These are phyloP conservation scores for Amiota mariae DNA, from an alignment of 2,888 invertebrate species.

Conservation along the genomic window DNA sequence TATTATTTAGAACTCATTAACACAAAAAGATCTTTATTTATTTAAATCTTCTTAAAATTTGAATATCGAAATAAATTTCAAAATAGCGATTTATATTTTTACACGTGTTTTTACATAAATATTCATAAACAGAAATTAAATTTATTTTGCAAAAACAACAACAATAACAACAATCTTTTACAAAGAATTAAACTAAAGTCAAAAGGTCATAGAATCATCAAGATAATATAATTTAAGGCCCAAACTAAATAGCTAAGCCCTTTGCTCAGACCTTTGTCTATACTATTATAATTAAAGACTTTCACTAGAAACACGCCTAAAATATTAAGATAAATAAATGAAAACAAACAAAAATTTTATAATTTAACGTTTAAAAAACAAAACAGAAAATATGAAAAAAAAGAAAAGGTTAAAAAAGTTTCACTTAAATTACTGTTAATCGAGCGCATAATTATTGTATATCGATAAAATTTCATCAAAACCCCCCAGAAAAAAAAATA, in stretches of 20 bases:
- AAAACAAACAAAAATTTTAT: constrained; percentile 2
- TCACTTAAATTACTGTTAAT: constrained; percentile 24
- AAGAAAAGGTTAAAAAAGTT: constrained; percentile 4
- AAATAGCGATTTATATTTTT: not conserved
- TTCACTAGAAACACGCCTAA: constrained; percentile 14
- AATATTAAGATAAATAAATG: not conserved
- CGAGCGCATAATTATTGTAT: constrained; percentile 1
- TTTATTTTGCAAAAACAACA: too few relatives aligned
- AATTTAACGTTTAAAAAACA: not conserved
- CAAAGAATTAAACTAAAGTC: too few relatives aligned
- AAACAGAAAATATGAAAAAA: not conserved
- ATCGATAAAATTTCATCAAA: constrained; percentile 6
- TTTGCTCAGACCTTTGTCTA: not conserved
- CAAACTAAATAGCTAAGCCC: not conserved
- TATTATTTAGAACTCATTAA: constrained; percentile 26
- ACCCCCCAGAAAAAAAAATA: not conserved
- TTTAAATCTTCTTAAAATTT: not conserved
- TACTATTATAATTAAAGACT: not conserved
- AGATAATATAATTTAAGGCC: too few relatives aligned
- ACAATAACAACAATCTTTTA: too few relatives aligned
- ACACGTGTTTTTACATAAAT: not conserved
- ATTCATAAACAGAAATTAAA: not conserved
- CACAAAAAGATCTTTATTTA: not conserved
- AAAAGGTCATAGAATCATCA: too few relatives aligned
- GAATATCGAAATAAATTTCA: not conserved